These are phyloP conservation scores for Drosophila rubida DNA, from an alignment of 2,888 invertebrate species.

Conservation along the genomic window DNA sequence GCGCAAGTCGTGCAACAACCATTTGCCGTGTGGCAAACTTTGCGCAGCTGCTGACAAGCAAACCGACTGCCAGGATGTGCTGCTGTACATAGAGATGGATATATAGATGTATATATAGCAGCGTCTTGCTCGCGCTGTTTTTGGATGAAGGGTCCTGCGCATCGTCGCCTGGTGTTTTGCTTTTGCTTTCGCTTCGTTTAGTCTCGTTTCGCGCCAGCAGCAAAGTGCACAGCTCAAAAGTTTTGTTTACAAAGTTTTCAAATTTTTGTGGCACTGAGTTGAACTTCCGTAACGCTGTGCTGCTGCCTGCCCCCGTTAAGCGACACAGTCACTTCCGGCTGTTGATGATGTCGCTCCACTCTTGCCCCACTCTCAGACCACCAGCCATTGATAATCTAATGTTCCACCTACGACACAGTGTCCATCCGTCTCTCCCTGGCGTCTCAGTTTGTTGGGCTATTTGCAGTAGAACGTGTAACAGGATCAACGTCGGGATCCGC, in stretches of 20 bases:
- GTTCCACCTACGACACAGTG: conserved; percentile 14
- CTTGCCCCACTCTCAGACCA: background rate
- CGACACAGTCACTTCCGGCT: conserved; percentile 66
- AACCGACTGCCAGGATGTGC: conserved; percentile 9
- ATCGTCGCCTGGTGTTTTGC: conserved; percentile 64
- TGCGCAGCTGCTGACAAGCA: conserved; percentile 68
- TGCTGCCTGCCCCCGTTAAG: conserved; percentile 35
- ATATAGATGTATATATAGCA: conserved; percentile 1
- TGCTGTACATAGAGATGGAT: background rate
- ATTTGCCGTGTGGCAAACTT: conserved; percentile 78
- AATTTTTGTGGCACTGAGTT: conserved; percentile 79
- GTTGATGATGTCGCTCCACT: conserved; percentile 48
- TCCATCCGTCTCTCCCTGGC: background rate
- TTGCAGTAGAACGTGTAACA: conserved; percentile 1
- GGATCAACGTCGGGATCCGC: conserved; percentile 4
- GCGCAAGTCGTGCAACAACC: conserved; percentile 53
- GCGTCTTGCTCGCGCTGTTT: background rate
- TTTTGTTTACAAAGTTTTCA: conserved; percentile 81
- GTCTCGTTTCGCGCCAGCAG: conserved; percentile 64
- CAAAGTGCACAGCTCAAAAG: conserved; percentile 76
- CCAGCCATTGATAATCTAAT: conserved; percentile 48
- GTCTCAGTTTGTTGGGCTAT: conserved; percentile 9
- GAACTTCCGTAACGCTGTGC: conserved; percentile 65
- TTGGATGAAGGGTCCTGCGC: conserved; percentile 44
- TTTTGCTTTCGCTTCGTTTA: conserved; percentile 21